Evolutionary conservation across 1,140 invertebrate genomes (phyloP), one percentile per base, ranked within the genome.

Genomic region (Araneus ventricosus): DNA sequence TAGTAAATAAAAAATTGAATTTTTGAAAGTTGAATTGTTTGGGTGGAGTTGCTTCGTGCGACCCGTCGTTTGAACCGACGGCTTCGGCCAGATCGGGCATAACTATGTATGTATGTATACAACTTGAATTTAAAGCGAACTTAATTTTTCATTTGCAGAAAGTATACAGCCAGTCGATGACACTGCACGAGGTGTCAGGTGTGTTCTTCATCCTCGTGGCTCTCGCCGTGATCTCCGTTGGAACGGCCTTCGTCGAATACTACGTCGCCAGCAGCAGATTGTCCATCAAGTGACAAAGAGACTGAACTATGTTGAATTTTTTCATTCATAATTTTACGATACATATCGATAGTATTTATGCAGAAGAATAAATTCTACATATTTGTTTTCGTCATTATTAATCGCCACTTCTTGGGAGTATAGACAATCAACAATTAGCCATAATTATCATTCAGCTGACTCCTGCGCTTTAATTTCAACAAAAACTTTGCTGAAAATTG

Each of bases 121-220:
- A n/a, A n/a, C n/a, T n/a, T n/a, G n/a, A 45, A 52, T 52, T 52
- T 52, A 52, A 14, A 1, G 45, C 45, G 0, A 52, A 14, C 1
- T 14, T 17, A 17, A 52, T 70, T 24, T 80, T 80, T 7, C 14
- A 20, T 34, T 91, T 91, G 7, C 80, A 91, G 89, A 82, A 84
- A 30, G 89, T 91, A 0, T 91, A 91, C 57, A 91, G 37, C 57
- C 80, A 30, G 14, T 91, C 89, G 1, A 82, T 84, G 59, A 91
- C 30, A 0, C 24, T 91, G 39, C 80, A 91, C 41, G 89, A 91
- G 52, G 80, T 84, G 20, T 91, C 89, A 14, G 89, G 89, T 0
- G n/a, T 84, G 14, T 91, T 84, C 45, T 84, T 41, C 30, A 5
- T 91, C n/a, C 30, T 90, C 1, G n/a, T 90, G n/a, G 17, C 39